phyloP scores from a whole-genome alignment of 2,888 invertebrate genomes.

The Harpagoxenus sublaevis region DNA sequence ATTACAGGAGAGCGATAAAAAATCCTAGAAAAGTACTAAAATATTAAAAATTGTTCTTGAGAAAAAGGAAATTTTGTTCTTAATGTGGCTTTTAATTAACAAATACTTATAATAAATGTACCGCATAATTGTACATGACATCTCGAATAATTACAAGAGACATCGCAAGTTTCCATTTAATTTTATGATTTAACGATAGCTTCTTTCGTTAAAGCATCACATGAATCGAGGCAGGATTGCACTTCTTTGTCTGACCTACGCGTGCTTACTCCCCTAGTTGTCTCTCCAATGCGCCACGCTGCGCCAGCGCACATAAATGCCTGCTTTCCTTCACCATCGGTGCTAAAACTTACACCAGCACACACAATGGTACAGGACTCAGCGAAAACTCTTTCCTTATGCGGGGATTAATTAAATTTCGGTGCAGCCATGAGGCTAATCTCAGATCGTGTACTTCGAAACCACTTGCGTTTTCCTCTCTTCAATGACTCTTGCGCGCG shows the following conservation, averaged over 20 bases:
- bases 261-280: neutral
- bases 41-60: neutral
- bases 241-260: neutral
- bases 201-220: neutral
- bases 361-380: neutral
- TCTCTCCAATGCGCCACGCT: neutral
- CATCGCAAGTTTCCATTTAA: neutral
- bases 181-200: neutral
- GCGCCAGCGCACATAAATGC: neutral
- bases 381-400: slow-evolving; percentile 26
- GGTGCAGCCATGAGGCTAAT: slow-evolving; percentile 4
- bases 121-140: too few species aligned
- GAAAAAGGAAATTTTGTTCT: too few species aligned
- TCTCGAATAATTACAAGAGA: neutral
- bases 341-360: neutral
- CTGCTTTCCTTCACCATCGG: neutral
- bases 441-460: slow-evolving; percentile 17
- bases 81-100: neutral
- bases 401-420: slow-evolving; percentile 49
- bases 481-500: neutral
- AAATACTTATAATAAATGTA: neutral
- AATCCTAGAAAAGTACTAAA: neutral
- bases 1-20: neutral
- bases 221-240: neutral
- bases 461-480: neutral